These are phyloP conservation scores for Oryzias javanicus DNA, from an alignment of 2,113 vertebrate species.

Conservation along the genomic window DNA sequence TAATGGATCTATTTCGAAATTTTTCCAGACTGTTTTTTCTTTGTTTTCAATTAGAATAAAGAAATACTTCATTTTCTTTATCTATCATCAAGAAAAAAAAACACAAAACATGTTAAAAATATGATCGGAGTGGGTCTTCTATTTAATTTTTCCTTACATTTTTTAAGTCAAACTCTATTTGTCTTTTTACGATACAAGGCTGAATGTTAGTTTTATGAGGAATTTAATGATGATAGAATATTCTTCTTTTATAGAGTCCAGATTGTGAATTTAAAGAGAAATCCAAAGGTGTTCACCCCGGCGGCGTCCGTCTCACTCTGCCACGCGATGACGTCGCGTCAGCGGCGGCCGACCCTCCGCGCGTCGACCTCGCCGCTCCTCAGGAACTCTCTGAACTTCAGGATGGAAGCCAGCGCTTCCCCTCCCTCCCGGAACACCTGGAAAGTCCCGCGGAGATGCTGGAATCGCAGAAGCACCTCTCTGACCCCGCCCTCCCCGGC, in stretches of 20 bases:
- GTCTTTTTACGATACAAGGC: too few relatives aligned
- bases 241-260: conserved; percentile 71
- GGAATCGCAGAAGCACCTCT: conserved; percentile 88
- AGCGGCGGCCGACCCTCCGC: conserved; percentile 68
- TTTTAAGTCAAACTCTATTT: too few relatives aligned
- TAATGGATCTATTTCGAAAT: too few relatives aligned
- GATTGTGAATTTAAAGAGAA: conserved; percentile 75
- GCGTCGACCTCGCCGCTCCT: conserved; percentile 13
- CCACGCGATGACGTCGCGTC: conserved; percentile 74
- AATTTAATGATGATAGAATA: not conserved
- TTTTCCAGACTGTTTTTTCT: too few relatives aligned
- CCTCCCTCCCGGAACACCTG: conserved; percentile 90
- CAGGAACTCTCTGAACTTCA: conserved; percentile 72
- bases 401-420: conserved; percentile 76
- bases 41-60: too few relatives aligned
- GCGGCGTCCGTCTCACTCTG: conserved; percentile 70
- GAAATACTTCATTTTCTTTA: too few relatives aligned
- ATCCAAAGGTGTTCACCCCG: conserved; percentile 78
- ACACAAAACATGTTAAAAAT: too few relatives aligned
- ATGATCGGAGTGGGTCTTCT: too few relatives aligned
- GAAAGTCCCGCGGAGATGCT: conserved; percentile 72
- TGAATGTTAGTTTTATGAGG: too few relatives aligned
- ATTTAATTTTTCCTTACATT: too few relatives aligned
- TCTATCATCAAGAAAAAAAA: too few relatives aligned
- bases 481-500: conserved; percentile 84